Conservation (phyloP, 2,113 vertebrate genomes). For the Suricata suricatta region DNA sequence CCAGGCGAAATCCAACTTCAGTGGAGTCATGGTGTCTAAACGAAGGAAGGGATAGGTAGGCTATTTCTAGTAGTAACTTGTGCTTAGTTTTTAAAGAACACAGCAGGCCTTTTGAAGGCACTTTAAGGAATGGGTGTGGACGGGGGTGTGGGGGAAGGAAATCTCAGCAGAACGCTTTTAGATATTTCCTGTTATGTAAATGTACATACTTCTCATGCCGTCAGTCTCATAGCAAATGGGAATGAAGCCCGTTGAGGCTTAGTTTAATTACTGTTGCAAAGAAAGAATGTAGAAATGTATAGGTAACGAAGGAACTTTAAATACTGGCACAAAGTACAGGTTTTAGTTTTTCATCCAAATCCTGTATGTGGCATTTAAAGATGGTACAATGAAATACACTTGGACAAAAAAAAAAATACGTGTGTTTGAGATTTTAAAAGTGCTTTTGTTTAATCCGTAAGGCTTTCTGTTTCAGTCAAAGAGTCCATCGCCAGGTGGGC, state of each 20-base stretch:
- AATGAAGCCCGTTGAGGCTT: slow-evolving; percentile 54
- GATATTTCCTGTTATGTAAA: slow-evolving; percentile 83
- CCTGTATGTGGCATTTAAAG: background rate
- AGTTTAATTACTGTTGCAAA: slow-evolving; percentile 43
- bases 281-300: slow-evolving; percentile 44
- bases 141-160: slow-evolving; percentile 81
- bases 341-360: slow-evolving; percentile 34
- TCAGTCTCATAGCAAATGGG: slow-evolving; percentile 49
- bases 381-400: background rate
- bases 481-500: background rate
- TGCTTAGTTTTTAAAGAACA: slow-evolving; percentile 39
- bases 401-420: background rate
- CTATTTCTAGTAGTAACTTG: background rate
- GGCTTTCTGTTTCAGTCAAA: slow-evolving; percentile 39
- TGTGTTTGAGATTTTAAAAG: background rate
- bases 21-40: background rate
- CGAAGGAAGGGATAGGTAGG: fast-evolving
- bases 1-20: background rate
- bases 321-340: background rate
- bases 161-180: slow-evolving; percentile 76
- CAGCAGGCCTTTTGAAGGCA: slow-evolving; percentile 67
- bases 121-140: slow-evolving; percentile 78
- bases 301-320: background rate
- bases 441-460: slow-evolving; percentile 12
- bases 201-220: slow-evolving; percentile 79